Conservation (phyloP, 1,140 invertebrate genomes). For the Leguminivora glycinivorella region DNA sequence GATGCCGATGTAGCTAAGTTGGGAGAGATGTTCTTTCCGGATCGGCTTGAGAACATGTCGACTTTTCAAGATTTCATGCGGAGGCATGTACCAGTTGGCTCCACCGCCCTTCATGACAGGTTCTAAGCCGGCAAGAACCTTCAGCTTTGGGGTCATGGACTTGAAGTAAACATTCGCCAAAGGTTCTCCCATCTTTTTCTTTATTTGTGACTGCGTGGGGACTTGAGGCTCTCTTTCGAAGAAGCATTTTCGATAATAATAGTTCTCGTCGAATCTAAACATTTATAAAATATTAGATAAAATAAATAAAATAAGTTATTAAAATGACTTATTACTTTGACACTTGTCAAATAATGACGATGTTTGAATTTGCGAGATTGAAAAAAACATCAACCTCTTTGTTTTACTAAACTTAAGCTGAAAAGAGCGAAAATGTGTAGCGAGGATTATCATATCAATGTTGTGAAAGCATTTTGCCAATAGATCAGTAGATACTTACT, state of each 20-base stretch:
- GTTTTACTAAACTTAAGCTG: no score
- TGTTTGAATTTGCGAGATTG: background rate
- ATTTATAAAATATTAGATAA: conserved; percentile 40
- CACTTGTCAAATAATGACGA: conserved; percentile 10
- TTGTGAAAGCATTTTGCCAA: no score
- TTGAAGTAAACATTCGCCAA: conserved; percentile 66
- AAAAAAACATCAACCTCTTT: background rate
- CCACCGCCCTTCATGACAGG: conserved; percentile 65
- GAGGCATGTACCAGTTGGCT: conserved; percentile 60
- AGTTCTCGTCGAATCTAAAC: conserved; percentile 57
- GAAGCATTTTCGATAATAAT: conserved; percentile 61
- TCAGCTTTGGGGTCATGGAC: conserved; percentile 59
- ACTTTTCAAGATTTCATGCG: conserved; percentile 52
- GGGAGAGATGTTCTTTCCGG: conserved; percentile 48
- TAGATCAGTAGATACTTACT: no score
- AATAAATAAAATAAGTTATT: conserved; percentile 32
- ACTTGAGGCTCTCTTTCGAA: conserved; percentile 51
- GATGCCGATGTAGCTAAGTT: conserved; percentile 56
- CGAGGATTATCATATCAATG: no score
- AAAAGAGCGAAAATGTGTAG: no score
- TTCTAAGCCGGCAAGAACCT: conserved; percentile 60
- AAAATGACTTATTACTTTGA: conserved; percentile 6
- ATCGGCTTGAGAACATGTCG: conserved; percentile 56
- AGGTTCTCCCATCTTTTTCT: conserved; percentile 53
- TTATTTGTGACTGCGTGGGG: conserved; percentile 66